Evolutionary conservation across 2,888 invertebrate genomes (phyloP), one percentile per base, ranked within the genome.

Genomic region (Rotaria macrura): DNA sequence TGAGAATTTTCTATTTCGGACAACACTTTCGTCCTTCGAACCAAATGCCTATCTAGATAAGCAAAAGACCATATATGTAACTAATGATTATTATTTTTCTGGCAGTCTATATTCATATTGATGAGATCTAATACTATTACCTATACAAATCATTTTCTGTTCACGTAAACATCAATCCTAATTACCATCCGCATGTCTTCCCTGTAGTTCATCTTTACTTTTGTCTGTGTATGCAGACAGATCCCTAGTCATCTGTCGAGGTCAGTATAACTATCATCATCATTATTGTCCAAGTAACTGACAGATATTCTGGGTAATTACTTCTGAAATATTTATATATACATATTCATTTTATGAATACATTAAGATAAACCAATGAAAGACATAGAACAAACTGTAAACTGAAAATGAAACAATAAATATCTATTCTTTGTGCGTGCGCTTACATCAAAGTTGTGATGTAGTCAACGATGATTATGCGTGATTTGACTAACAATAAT

Each of bases 1-100:
- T 65, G 65, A 34, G 34, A 65, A 65, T 65, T 65, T 65, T 65
- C 65, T 65, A 65, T 65, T 65, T 65, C 65, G 34, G 65, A 65
- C 34, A 29, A 4, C 34, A 65, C 17, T 65, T 34, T 29, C 20
- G 34, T 34, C 65, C 65, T 65, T 65, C 65, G 20, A 17, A 20
- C 20, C 65, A 65, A 65, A 65, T 65, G 65, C 38, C 65, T 65
- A 65, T 29, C 34, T 34, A 34, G 65, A 65, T 65, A 65, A 34
- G 29, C 6, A 65, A 65, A 65, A 34, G 34, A 65, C 17, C 65
- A 17, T 34, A 65, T 65, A 65, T 17, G 34, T 38, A 65, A 65
- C 6, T 38, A 7, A 17, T 65, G 34, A 38, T 65, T 34, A 17
- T 14, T 34, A 34, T 65, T 65, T 20, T 34, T 65, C 17, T 38